Evolutionary conservation across 2,888 invertebrate species (phyloP), one percentile per base, ranked within the genome.

Genomic region (Neuroscelio doddi): DNA sequence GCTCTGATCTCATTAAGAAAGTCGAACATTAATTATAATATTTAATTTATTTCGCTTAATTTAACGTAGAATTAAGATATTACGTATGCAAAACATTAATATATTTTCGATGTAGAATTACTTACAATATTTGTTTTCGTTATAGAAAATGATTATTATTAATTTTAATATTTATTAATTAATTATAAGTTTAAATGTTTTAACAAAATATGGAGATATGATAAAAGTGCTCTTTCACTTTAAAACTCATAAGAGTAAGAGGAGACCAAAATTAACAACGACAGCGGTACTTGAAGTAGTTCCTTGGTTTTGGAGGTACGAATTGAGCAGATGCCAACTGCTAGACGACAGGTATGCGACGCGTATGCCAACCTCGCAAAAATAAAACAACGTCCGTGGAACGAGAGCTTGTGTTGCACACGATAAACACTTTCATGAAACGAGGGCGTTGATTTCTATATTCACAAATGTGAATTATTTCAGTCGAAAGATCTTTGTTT

Each of bases 311-410:
- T 39, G 42, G 46, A 45, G 53, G 61, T 63, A 57, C 57, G 62
- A 69, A 63, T 71, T 71, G 69, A 73, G 69, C 73, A 76, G 72
- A 75, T 78, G 77, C 57, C 69, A 63, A 72, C 67, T 56, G 71
- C 72, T 73, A 77, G 73, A 74, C 74, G 76, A 74, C 71, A 75
- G 72, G 74, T 75, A 75, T 73, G 75, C 69, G 51, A 68, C 36
- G 32, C 34, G 41, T 36, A 57, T 61, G 68, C 58, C 62, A 64
- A 62, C 51, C 39, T 59, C 49, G 50, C 52, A 59, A 66, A 64
- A 66, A 66, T 66, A 70, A 68, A 66, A 57, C 57, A 21, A 38
- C 14, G 50, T 38, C 44, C 21, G 21, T 9, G 38, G 27, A 72
- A 67, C 69, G 50, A 41, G 57, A 62, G 10, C 26, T 44, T 38